These are phyloP conservation scores for Apodemus sylvaticus DNA, from an alignment of 2,113 vertebrate species.

Conservation along the genomic window DNA sequence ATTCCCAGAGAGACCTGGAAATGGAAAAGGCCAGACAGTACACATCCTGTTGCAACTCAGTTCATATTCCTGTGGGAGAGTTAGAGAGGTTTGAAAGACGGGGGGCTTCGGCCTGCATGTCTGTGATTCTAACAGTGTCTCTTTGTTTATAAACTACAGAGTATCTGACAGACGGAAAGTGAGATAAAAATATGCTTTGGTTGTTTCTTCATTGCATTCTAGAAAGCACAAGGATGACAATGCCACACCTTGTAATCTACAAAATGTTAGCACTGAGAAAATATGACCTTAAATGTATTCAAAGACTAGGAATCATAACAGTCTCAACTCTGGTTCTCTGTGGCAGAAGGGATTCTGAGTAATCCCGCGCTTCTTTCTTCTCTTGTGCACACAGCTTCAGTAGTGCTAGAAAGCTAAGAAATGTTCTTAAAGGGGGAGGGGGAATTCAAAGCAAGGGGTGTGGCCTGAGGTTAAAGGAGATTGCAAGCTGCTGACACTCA, in stretches of 20 bases:
- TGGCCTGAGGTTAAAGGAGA: slow-evolving; percentile 55
- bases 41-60: rapidly evolving
- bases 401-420: slow-evolving; percentile 1
- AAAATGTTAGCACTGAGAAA: neutral
- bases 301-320: neutral
- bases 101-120: rapidly evolving
- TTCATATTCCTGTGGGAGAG: rapidly evolving
- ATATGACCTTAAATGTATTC: neutral
- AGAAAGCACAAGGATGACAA: neutral
- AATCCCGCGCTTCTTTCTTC: neutral
- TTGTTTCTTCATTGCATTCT: neutral
- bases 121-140: neutral
- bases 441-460: neutral
- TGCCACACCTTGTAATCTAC: neutral
- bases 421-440: neutral
- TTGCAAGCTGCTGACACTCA: neutral
- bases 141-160: neutral
- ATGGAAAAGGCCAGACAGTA: neutral
- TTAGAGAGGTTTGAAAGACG: too few relatives aligned
- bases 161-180: neutral
- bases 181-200: rapidly evolving
- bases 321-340: neutral
- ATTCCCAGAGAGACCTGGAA: neutral
- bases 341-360: neutral
- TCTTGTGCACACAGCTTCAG: neutral